These are phyloP conservation scores for Drosophila prostipennis DNA, from an alignment of 2,888 invertebrate species.

Conservation along the genomic window DNA sequence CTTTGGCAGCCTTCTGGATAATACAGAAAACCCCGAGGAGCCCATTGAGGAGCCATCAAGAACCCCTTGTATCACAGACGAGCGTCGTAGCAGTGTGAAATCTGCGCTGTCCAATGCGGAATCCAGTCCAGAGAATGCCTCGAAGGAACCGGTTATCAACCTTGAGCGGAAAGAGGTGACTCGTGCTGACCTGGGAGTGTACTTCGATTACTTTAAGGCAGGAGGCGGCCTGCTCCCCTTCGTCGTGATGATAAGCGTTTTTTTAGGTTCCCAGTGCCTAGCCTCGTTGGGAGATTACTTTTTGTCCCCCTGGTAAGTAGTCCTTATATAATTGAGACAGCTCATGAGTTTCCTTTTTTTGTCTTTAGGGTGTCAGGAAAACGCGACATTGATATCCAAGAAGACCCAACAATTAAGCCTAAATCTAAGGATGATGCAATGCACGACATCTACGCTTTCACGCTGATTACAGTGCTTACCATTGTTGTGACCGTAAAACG, in stretches of 20 bases:
- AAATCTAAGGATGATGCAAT: background rate
- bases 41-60: conserved; percentile 56
- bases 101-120: conserved; percentile 85
- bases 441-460: conserved; percentile 85
- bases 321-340: conserved; percentile 1
- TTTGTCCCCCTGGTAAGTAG: conserved; percentile 88
- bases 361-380: conserved; percentile 60
- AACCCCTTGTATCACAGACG: conserved; percentile 37
- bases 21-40: conserved; percentile 81
- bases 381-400: conserved; percentile 11
- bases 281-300: conserved; percentile 92
- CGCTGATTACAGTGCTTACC: conserved; percentile 84
- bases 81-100: conserved; percentile 81
- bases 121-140: background rate
- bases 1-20: conserved; percentile 89
- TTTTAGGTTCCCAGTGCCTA: conserved; percentile 88
- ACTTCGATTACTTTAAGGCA: conserved; percentile 89
- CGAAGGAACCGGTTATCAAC: conserved; percentile 68
- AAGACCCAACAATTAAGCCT: background rate
- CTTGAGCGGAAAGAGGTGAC: conserved; percentile 88
- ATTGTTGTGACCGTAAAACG: conserved; percentile 83
- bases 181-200: conserved; percentile 86
- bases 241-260: conserved; percentile 86
- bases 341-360: background rate
- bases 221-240: conserved; percentile 88